Evolutionary conservation across 1,140 invertebrate genomes (phyloP).

Genomic region (Pinna nobilis): DNA sequence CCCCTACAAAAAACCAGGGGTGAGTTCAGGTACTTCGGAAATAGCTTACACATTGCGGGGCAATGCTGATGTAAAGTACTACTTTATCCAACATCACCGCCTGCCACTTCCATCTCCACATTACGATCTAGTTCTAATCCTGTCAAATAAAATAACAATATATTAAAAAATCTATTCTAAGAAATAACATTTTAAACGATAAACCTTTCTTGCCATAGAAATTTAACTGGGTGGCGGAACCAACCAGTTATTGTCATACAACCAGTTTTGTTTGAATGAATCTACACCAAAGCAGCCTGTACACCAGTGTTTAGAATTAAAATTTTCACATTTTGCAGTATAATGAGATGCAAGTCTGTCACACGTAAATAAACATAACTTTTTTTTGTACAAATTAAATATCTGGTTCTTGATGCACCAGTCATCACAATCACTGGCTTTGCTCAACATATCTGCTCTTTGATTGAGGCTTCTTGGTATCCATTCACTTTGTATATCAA

Average conservation of each 20-base stretch:
- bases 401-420: background rate
- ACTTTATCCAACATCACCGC: too few relatives aligned
- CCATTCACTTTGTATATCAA: background rate
- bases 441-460: constrained; percentile 7
- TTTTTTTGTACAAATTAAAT: background rate
- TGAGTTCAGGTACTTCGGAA: too few relatives aligned
- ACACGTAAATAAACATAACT: background rate
- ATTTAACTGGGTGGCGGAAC: constrained; percentile 12
- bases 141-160: too few relatives aligned
- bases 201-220: constrained; percentile 16
- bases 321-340: constrained; percentile 19
- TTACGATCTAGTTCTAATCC: too few relatives aligned
- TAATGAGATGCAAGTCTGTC: constrained; percentile 32
- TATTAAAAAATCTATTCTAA: too few relatives aligned
- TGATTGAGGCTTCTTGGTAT: background rate
- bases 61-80: too few relatives aligned
- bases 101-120: too few relatives aligned
- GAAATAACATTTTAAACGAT: too few relatives aligned
- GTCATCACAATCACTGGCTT: constrained; percentile 15
- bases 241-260: constrained; percentile 8
- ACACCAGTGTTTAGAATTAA: constrained; percentile 21
- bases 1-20: too few relatives aligned
- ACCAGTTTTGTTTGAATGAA: constrained; percentile 14
- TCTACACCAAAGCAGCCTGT: constrained; percentile 12
- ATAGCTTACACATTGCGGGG: too few relatives aligned